phyloP scores from a whole-genome alignment of 92 coral and sea anemone species.

The Ricordea florida region DNA sequence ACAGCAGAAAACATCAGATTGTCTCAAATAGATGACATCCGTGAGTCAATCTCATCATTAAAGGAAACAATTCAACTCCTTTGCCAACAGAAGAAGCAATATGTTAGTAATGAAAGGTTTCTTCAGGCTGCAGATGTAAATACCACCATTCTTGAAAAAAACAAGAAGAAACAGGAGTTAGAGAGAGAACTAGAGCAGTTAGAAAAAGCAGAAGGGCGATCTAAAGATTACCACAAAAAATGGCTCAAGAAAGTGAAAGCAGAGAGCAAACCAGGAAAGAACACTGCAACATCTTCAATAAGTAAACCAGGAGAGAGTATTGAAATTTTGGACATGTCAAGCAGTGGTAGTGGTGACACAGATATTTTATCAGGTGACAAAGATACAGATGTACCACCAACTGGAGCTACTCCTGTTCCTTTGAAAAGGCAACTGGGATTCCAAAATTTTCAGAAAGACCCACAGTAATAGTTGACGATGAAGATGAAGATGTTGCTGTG shows the following conservation, averaged over 20 bases:
- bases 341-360: no score
- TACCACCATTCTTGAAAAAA: conserved; percentile 1
- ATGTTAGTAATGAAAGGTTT: conserved; percentile 26
- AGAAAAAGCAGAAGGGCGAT: conserved; percentile 31
- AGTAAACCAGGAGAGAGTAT: no score
- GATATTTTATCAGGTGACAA: no score
- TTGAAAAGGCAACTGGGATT: neutral
- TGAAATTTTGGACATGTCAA: no score
- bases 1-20: no score
- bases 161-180: conserved; percentile 13
- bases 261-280: no score
- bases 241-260: neutral
- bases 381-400: neutral
- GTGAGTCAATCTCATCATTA: no score
- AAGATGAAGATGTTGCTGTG: no score
- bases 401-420: neutral
- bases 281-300: no score
- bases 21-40: no score
- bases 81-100: conserved; percentile 20
- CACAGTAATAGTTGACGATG: conserved; percentile 1
- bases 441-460: neutral
- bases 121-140: conserved; percentile 47
- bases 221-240: conserved; percentile 11
- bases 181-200: conserved; percentile 29
- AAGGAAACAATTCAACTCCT: conserved; percentile 23